phyloP scores from a whole-genome alignment of 2,113 vertebrate genomes.

The Chloebia gouldiae region DNA sequence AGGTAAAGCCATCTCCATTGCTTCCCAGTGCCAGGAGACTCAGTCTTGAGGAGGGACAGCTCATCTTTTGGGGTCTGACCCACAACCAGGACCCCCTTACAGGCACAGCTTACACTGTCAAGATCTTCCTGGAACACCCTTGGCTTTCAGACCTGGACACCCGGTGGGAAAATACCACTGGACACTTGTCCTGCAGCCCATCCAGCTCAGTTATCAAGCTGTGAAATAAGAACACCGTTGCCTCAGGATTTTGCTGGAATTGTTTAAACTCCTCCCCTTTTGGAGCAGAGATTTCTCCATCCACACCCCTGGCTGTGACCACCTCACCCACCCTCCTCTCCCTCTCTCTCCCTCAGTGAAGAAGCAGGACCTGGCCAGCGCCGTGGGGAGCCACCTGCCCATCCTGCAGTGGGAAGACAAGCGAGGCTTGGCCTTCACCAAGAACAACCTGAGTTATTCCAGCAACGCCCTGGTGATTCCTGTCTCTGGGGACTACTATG shows the following conservation, averaged over 20 bases:
- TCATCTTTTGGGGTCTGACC: background rate
- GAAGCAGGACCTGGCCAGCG: slow-evolving; percentile 27
- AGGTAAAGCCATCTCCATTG: background rate
- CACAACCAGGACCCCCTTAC: background rate
- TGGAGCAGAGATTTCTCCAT: background rate
- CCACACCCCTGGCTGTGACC: background rate
- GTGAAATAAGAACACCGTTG: background rate
- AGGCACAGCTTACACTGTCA: rapidly evolving
- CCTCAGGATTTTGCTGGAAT: background rate
- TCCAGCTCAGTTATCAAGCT: too few species aligned
- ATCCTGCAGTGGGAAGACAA: slow-evolving; percentile 75
- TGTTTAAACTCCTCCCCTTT: background rate
- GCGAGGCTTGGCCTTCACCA: slow-evolving; percentile 75
- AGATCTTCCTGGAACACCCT: background rate
- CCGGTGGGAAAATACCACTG: background rate
- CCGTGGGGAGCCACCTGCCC: slow-evolving; percentile 19
- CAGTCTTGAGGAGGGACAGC: background rate
- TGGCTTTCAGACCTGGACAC: background rate
- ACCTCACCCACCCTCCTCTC: background rate
- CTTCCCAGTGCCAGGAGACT: background rate
- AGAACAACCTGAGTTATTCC: slow-evolving; percentile 74
- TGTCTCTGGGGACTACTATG: slow-evolving; percentile 73
- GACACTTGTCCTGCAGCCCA: background rate
- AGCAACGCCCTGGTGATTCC: slow-evolving; percentile 74
- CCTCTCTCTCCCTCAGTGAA: slow-evolving; percentile 56